phyloP scores from a whole-genome alignment of 2,797 vertebrate genomes.

The Valencia hispanica region DNA sequence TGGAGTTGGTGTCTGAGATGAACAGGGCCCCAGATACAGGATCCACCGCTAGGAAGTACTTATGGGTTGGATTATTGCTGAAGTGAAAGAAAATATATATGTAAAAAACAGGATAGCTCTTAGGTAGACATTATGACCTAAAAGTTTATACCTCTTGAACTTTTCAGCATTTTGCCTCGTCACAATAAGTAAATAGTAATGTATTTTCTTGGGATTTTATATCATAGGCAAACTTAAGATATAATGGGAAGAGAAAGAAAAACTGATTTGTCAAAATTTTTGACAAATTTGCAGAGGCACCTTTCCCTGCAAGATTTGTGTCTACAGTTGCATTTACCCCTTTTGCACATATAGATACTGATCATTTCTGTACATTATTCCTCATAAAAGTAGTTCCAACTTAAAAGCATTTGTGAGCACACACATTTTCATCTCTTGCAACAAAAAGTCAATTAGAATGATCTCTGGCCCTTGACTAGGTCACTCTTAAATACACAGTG shows the following conservation, averaged over 20 bases:
- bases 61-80: conserved; percentile 98
- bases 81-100: conserved; percentile 18
- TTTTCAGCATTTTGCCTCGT: conserved; percentile 1
- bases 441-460: not conserved
- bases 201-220: not conserved
- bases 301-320: not conserved
- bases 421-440: not conserved
- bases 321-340: too few species aligned
- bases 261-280: not conserved
- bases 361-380: not conserved
- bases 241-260: not conserved
- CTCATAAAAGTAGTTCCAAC: not conserved
- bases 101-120: not conserved
- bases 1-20: conserved; percentile 97
- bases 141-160: not conserved
- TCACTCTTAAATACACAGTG: too few species aligned
- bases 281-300: not conserved
- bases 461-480: not conserved
- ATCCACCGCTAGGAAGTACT: conserved; percentile 98
- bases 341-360: not conserved
- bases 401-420: not conserved
- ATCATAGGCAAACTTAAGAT: not conserved
- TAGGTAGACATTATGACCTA: conserved; percentile 8
- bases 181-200: not conserved
- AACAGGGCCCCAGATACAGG: conserved; percentile 94